Base-by-base conservation (phyloP, 1,140 invertebrate genomes). In the Antheraea mylitta region DNA sequence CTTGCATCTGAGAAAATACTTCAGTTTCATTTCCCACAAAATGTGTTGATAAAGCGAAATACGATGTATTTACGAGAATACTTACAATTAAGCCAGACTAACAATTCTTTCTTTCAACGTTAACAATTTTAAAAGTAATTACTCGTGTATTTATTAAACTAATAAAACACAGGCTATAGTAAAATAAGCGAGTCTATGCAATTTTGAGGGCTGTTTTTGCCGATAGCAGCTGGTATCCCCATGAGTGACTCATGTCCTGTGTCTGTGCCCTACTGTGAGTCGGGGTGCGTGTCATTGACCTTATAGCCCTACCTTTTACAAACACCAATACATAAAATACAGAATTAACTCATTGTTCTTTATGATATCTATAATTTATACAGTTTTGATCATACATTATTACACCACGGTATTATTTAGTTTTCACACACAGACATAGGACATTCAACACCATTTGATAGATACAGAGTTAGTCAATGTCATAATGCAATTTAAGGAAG, bases 211-310 rank as follows among this genome's bases (percentile, higher is more conserved):
- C 87, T 82, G 86, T 89, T 89, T 90, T 87, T 86, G 83, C 79
- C 77, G 77, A 77, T 78, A 86, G 88, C 88, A 91, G 89, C 89
- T 91, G 89, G 87, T 84, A 80, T 83, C 86, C 86, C 86, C 82
- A 79, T 68, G 71, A 84, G 83, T 90, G 89, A 90, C 73, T 91
- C 87, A 90, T 85, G 87, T 89, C 83, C 86, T 87, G 82, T 86
- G 79, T 81, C 82, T 83, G 86, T 84, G 82, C 82, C 81, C 83
- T 81, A 84, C 80, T 81, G 78, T 71, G 76, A 80, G 79, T 72
- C 88, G 85, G 89, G 89, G 86, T 88, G 81, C 81, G 82, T 83
- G 89, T 91, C 89, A 78, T 82, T 88, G 87, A 90, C 86, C 89
- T 83, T 78, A 75, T 83, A 85, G 86, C 88, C 87, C 87, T 81